These are phyloP conservation scores for human DNA, from an alignment of 2,113 vertebrate genomes.

Conservation along the genomic window DNA sequence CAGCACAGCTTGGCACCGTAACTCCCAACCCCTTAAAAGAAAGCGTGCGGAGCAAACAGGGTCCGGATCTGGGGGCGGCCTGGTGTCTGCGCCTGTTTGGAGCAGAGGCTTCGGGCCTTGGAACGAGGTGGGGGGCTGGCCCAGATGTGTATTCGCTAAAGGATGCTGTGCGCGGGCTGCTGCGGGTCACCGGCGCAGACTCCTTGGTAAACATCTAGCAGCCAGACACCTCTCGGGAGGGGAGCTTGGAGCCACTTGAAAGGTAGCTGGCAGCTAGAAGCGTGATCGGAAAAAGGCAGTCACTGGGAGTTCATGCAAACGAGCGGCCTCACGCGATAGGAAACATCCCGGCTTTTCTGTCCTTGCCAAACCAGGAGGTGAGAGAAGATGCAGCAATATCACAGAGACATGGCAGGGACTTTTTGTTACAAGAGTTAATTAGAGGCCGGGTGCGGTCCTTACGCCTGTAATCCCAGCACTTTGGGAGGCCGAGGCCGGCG, in stretches of 20 bases:
- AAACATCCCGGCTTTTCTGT: neutral
- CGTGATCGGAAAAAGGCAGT: neutral
- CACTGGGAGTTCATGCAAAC: neutral
- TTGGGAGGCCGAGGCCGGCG: no score
- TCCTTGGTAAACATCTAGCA: neutral
- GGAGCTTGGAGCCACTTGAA: constrained; percentile 22
- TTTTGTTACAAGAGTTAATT: constrained; percentile 1
- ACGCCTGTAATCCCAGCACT: no score
- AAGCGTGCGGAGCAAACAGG: neutral
- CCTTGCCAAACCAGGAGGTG: neutral
- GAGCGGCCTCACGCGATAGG: neutral
- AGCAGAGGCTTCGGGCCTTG: neutral
- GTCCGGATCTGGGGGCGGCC: neutral
- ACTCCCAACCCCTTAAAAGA: neutral
- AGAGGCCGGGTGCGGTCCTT: neutral
- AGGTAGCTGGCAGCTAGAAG: constrained; percentile 19
- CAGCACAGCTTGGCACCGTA: neutral
- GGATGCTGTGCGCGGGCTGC: neutral
- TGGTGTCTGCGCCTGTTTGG: neutral
- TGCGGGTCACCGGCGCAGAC: neutral
- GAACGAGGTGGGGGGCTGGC: neutral
- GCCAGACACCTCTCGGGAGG: neutral
- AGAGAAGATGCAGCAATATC: neutral
- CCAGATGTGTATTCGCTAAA: neutral
- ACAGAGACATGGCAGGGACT: neutral